Percentiles rank a stretch among this genome's conserved stretches.
Conservation (phyloP, 2,888 invertebrate genomes). For the Tachina fera region DNA sequence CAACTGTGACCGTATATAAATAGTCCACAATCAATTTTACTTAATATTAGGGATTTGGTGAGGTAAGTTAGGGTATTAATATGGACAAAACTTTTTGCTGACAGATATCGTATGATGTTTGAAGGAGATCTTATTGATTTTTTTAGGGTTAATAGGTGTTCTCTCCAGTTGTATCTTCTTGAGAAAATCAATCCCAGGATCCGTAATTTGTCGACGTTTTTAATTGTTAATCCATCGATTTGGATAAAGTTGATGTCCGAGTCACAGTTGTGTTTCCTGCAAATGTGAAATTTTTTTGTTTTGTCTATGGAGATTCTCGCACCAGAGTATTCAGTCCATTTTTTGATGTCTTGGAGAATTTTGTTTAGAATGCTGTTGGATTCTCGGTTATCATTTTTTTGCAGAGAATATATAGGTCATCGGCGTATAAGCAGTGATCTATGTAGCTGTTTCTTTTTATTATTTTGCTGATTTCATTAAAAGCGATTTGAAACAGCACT, state of each 20-base stretch:
- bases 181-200: slow-evolving; percentile 8
- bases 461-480: too few species aligned
- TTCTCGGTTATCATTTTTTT: slow-evolving; percentile 15
- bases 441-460: too few species aligned
- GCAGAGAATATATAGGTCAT: slow-evolving; percentile 57
- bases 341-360: not conserved
- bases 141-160: too few species aligned
- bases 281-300: slow-evolving; percentile 22
- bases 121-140: not conserved
- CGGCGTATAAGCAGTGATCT: too few species aligned
- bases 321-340: slow-evolving; percentile 31
- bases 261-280: slow-evolving; percentile 1
- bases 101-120: slow-evolving; percentile 5
- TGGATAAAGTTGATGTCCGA: too few species aligned
- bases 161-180: too few species aligned
- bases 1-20: too few species aligned
- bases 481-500: too few species aligned
- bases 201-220: not conserved
- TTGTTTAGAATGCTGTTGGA: not conserved
- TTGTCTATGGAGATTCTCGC: slow-evolving; percentile 2
- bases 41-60: too few species aligned
- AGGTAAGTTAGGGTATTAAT: too few species aligned
- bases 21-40: too few species aligned
- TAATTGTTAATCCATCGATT: not conserved
- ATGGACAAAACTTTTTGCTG: too few species aligned